Conservation (phyloP, 2,797 vertebrate genomes). For the Benthosema pterotum region DNA sequence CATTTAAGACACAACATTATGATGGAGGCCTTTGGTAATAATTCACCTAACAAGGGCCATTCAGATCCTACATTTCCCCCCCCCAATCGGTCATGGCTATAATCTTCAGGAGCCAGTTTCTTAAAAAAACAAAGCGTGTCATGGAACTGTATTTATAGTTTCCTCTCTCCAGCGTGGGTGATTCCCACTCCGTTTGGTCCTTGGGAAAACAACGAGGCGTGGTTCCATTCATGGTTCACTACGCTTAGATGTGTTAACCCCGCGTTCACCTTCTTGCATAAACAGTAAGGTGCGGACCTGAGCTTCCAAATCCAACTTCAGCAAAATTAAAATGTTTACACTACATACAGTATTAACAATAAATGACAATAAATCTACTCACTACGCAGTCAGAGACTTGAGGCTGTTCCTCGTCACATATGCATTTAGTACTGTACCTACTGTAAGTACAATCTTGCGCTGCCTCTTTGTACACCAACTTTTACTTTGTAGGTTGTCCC, state of each 20-base stretch:
- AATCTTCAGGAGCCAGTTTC: slow-evolving; percentile 31
- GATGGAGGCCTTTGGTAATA: not conserved
- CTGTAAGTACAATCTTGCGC: no score
- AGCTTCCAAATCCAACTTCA: slow-evolving; percentile 26
- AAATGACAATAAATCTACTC: no score
- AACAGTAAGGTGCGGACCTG: slow-evolving; percentile 40
- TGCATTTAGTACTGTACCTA: no score
- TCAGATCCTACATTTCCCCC: not conserved
- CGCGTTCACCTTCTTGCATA: slow-evolving; percentile 51
- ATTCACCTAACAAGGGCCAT: slow-evolving; percentile 2
- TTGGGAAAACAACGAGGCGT: slow-evolving; percentile 47
- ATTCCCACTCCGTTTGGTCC: slow-evolving; percentile 36
- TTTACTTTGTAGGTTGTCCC: no score
- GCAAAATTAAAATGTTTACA: no score
- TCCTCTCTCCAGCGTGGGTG: slow-evolving; percentile 10
- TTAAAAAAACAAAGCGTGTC: not conserved
- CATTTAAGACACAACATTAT: no score
- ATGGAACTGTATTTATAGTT: slow-evolving; percentile 22
- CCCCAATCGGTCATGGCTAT: slow-evolving; percentile 12
- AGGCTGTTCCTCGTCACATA: slow-evolving; percentile 11
- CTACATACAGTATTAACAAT: no score
- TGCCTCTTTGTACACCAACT: no score
- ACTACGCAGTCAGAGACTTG: slow-evolving; percentile 1
- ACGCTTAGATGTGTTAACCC: slow-evolving; percentile 42
- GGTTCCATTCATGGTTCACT: slow-evolving; percentile 51